Evolutionary conservation across 2,797 vertebrate species (phyloP), one percentile per base, ranked within the genome.

Genomic region (Molossus alvarezi): DNA sequence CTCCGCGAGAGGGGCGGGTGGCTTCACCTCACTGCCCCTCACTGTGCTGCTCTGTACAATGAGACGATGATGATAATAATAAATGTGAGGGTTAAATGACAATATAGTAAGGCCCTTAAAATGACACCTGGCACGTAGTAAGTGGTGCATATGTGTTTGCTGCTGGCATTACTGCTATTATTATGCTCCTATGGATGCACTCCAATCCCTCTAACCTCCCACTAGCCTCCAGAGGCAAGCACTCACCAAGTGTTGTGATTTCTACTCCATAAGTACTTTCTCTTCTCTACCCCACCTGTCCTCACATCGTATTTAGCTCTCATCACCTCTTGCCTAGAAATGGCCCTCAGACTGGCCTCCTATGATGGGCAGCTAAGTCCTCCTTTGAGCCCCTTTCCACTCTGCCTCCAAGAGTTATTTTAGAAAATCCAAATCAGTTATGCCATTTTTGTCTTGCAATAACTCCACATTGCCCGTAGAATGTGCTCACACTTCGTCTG

Each of bases 401-500:
- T 83, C 73, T 65, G 53, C 48, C 48, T 91, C 53, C 10, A 37
- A 75, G 27, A 45, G 14, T 45, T 90, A 79, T 85, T 94, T 92
- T 80, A 72, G 72, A 76, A 84, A 93, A 91, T 71, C 69, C 69
- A 94, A 21, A 88, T 90, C 71, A 84, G 53, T 86, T 37, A 2
- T 76, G 82, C 80, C 77, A 48, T 51, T 89, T 57, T 71, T 57
- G 23, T 81, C 65, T 72, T 65, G 57, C 45, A n/a, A 12, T 45
- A n/a, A 79, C 11, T 45, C 41, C 17, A 9, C 48, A 4, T 71
- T 85, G 77, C 27, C 48, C 9, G 20, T 3, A n/a, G 84, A 45
- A 76, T 9, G 17, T 89, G n/a, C 45, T 83, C 33, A 79, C 25
- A 72, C 41, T 65, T 67, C 1, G 0, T 65, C 21, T 72, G n/a